Evolutionary conservation across 2,888 invertebrate genomes (phyloP), one percentile per base, ranked within the genome.

Genomic region (Aleiodes leptofemur): DNA sequence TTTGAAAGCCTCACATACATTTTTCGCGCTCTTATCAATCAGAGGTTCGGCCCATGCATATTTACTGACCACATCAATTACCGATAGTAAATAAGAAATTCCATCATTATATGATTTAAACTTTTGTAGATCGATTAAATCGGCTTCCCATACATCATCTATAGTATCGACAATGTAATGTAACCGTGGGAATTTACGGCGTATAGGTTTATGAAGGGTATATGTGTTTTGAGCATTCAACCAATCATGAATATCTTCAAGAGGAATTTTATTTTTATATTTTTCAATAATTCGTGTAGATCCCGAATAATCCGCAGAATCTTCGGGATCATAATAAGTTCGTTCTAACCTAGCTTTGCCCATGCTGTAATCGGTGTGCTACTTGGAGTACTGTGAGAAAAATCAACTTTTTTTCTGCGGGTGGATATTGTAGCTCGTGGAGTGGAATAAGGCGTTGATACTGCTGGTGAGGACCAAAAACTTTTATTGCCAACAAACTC

Each of bases 51-150:
- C 72, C 76, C 74, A 80, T 3, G 80, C 76, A 43, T 73, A 79
- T 73, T 81, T 81, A 14, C 78, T 80, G 13, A 81, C 79, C 5
- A 78, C 77, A 16, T 83, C 81, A n/a, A 81, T 79, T 13, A 80
- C 77, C 9, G 75, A 61, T 23, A 82, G 55, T 11, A 79, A 43
- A 70, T 78, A 82, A 3, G 38, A 38, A 38, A 38, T 8, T 38
- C 23, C 23, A 23, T 23, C 23, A 23, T 23, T 23, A 23, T 23
- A 23, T 23, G 23, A 23, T 23, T 23, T 23, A 23, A 23, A 23
- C 23, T 23, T 23, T 23, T 23, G 1, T 23, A 23, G 23, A 23
- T 23, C 23, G 6, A 74, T 55, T 7, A 73, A 55, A 68, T 77
- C 75, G 6, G 72, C 66, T 48, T 78, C 69, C 78, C 76, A 78